phyloP scores from a whole-genome alignment of 1,140 invertebrate species.

The Phortica variegata region DNA sequence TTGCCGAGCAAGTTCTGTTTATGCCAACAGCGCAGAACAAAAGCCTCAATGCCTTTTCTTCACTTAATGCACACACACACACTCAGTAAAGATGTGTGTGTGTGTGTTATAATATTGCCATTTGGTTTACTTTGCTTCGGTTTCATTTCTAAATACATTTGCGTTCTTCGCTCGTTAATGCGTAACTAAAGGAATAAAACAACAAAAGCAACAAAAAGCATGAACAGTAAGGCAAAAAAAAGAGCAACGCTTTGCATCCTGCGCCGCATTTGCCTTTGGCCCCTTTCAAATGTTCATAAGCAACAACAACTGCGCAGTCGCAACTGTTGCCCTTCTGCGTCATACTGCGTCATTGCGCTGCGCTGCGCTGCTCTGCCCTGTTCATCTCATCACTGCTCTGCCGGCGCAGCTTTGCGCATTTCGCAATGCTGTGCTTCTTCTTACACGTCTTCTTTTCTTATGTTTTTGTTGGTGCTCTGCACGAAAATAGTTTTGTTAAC shows the following conservation, averaged over 20 bases:
- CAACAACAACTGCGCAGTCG: constrained; percentile 28
- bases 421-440: constrained; percentile 39
- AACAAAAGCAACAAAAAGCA: neutral
- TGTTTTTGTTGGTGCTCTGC: too few relatives aligned
- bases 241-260: constrained; percentile 9
- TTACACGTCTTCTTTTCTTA: too few relatives aligned
- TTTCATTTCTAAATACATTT: neutral
- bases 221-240: constrained; percentile 35
- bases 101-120: too few relatives aligned
- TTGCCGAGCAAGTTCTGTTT: too few relatives aligned
- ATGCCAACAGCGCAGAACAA: neutral
- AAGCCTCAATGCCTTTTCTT: too few relatives aligned
- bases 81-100: too few relatives aligned
- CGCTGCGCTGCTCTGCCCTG: constrained; percentile 5
- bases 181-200: neutral
- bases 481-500: too few relatives aligned
- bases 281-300: too few relatives aligned
- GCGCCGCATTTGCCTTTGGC: constrained; percentile 3
- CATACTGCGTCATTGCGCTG: too few relatives aligned
- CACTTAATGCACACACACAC: too few relatives aligned
- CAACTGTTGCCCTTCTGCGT: constrained; percentile 47
- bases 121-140: too few relatives aligned
- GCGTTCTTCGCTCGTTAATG: neutral
- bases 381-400: constrained; percentile 18
- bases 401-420: constrained; percentile 41